Evolutionary conservation across 2,113 vertebrate genomes (phyloP), one percentile per base, ranked within the genome.

Genomic region (Lophura nycthemera): DNA sequence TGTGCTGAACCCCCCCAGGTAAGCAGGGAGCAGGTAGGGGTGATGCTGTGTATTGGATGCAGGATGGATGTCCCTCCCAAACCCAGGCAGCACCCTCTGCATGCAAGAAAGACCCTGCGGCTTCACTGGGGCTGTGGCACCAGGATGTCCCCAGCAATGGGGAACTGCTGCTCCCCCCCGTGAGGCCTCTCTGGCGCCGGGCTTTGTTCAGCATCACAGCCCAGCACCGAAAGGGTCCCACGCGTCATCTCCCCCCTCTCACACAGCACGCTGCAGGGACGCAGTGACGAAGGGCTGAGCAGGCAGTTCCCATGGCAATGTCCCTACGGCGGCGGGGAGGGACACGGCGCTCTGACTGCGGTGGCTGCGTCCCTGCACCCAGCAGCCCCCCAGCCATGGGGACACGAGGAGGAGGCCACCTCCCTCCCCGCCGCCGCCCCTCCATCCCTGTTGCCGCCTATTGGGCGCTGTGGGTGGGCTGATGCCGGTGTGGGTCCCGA

Each of bases 151-250:
- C 40, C 19, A 5, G 24, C 7, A 34, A 24, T 15, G 42, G 42
- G 43, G 71, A n/a, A 16, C 42, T 56, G 14, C 13, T 2, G 1
- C 60, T 18, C 48, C 75, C 61, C 61, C 15, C 11, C 0, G 0
- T 0, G 3, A 34, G 34, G 47, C 64, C 16, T 3, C 57, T 40
- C 40, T 0, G 3, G 57, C 0, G 1, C 22, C 11, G 43, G 59
- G 65, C 78, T 83, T 88, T 88, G 78, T 72, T 72, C 78, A 47
- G 78, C 6, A 5, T 52, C 11, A 5, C 27, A 10, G 21, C 45
- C 43, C 14, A 10, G 77, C 76, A 71, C 71, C 10, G 19, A 66
- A 66, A 66, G 72, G 78, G 65, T 72, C 50, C 48, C 3, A 3
- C 20, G 3, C 25, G 11, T 11, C 13, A 11, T 20, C 32, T 32